These are phyloP conservation scores for Hesperophylax magnus DNA, from an alignment of 1,140 invertebrate genomes.

Conservation along the genomic window DNA sequence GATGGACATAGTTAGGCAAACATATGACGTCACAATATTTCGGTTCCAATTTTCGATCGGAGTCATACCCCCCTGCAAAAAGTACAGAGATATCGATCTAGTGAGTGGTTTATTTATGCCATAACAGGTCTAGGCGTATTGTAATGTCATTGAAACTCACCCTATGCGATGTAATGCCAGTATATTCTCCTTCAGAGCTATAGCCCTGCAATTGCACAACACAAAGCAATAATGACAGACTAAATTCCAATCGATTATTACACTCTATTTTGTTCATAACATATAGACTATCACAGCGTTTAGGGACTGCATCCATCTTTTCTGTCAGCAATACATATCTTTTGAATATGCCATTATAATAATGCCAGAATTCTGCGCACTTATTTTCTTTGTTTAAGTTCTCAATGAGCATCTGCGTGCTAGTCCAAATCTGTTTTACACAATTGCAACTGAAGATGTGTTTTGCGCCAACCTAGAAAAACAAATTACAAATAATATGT, in stretches of 20 bases:
- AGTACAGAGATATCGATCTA: too few species aligned
- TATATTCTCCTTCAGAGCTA: constrained; percentile 25
- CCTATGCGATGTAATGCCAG: constrained; percentile 32
- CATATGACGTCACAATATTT: too few species aligned
- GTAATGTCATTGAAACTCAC: too few species aligned
- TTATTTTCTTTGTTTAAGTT: constrained; percentile 46
- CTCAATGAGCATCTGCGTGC: constrained; percentile 47
- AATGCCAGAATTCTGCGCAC: constrained; percentile 50
- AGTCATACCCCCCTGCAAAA: too few species aligned
- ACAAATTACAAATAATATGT: not conserved
- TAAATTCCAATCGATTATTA: constrained; percentile 46
- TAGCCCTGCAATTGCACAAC: constrained; percentile 39
- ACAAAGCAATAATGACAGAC: constrained; percentile 47
- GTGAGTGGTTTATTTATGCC: too few species aligned
- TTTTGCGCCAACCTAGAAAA: constrained; percentile 40
- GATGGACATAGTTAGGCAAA: too few species aligned
- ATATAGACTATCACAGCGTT: constrained; percentile 39
- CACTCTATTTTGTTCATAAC: constrained; percentile 48
- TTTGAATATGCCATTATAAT: constrained; percentile 49
- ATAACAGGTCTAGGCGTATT: too few species aligned
- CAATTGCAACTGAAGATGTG: constrained; percentile 52
- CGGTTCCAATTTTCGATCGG: too few species aligned
- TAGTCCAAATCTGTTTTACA: constrained; percentile 48
- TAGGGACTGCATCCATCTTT: constrained; percentile 4
- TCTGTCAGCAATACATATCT: constrained; percentile 44